Percentiles rank a stretch among this genome's conserved stretches.
phyloP scores from a whole-genome alignment of 1,140 invertebrate species.

The fruit fly (Drosophila melanogaster) region Release_6_plus_ISO1_MT NT_033777.3:4942001-4942500 shows the following conservation, averaged over 20 bases:
- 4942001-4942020: too few species aligned
- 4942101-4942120: too few species aligned
- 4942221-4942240: conserved; percentile 52
- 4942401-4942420: conserved; percentile 70
- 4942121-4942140: too few species aligned
- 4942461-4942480: conserved; percentile 98
- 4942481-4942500: conserved; percentile 96
- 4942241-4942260: neutral
- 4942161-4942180: conserved; percentile 13
- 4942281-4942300: conserved; percentile 49
- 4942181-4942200: conserved; percentile 64
- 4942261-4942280: neutral
- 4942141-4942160: neutral
- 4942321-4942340: conserved; percentile 87
- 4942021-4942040: too few species aligned
- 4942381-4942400: conserved; percentile 65
- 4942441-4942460: conserved; percentile 88
- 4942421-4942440: conserved; percentile 77
- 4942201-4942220: conserved; percentile 74
- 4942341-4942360: conserved; percentile 85
- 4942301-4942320: conserved; percentile 91
- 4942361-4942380: conserved; percentile 65
- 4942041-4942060: too few species aligned
- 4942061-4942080: too few species aligned
- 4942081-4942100: too few species aligned